phyloP scores from a whole-genome alignment of 2,888 invertebrate genomes.

The Orchestes rusci region DNA sequence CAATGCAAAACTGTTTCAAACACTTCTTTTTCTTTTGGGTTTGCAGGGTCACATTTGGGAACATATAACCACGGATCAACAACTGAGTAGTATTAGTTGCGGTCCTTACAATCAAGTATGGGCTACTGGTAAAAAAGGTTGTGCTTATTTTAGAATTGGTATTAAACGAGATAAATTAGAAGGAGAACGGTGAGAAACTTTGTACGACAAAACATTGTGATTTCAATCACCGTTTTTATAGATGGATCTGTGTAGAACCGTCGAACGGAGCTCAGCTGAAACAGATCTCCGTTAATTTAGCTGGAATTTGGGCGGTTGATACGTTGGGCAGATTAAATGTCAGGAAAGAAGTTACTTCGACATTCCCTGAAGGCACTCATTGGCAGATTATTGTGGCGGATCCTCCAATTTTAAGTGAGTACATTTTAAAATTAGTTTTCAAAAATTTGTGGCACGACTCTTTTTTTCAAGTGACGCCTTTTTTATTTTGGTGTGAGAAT shows the following conservation, averaged over 20 bases:
- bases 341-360: slow-evolving; percentile 66
- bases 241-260: slow-evolving; percentile 75
- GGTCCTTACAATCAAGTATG: slow-evolving; percentile 65
- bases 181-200: slow-evolving; percentile 43
- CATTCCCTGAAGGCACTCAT: slow-evolving; percentile 75
- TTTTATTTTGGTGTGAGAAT: too few species aligned
- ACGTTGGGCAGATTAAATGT: slow-evolving; percentile 65
- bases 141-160: slow-evolving; percentile 73
- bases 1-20: not conserved
- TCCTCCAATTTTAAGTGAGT: slow-evolving; percentile 49
- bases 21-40: slow-evolving; percentile 1
- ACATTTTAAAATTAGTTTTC: too few species aligned
- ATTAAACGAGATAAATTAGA: slow-evolving; percentile 60
- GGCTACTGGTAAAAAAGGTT: slow-evolving; percentile 82
- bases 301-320: slow-evolving; percentile 77
- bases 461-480: too few species aligned
- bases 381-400: slow-evolving; percentile 67
- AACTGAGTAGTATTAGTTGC: slow-evolving; percentile 67
- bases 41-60: slow-evolving; percentile 68
- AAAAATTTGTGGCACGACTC: too few species aligned
- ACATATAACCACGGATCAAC: slow-evolving; percentile 74
- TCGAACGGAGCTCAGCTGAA: slow-evolving; percentile 60
- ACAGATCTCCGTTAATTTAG: slow-evolving; percentile 64
- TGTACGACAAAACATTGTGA: not conserved
- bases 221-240: not conserved